Evolutionary conservation across 23 tunicate species (phyloP).

Genomic region (Styela clava): DNA sequence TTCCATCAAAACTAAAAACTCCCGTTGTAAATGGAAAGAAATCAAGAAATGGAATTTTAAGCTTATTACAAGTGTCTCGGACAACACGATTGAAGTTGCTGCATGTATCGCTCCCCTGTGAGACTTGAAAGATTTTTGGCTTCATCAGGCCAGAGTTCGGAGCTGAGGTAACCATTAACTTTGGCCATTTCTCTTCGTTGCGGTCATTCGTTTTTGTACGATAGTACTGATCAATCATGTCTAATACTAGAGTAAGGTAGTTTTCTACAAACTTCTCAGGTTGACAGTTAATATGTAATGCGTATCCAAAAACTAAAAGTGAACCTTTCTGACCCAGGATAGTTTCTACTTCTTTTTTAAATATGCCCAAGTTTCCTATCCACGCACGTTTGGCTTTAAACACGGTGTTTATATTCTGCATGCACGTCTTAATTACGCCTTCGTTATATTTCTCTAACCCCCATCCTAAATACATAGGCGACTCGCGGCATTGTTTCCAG

Average conservation of each 20-base stretch:
- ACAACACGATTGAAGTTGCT: neutral
- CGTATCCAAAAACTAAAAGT: neutral
- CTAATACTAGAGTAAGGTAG: neutral
- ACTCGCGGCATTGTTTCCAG: conserved; percentile 26
- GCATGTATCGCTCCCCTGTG: neutral
- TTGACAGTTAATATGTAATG: neutral
- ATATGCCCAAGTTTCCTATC: neutral
- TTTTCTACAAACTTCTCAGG: neutral
- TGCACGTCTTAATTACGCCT: neutral
- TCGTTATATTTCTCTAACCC: neutral
- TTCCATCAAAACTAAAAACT: neutral
- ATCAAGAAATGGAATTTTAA: neutral
- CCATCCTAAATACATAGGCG: too few species aligned
- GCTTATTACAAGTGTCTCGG: neutral
- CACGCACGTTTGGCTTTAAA: neutral
- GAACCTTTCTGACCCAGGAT: neutral
- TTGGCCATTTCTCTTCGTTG: neutral
- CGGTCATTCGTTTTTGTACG: neutral
- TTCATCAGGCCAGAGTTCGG: neutral
- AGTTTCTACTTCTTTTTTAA: neutral
- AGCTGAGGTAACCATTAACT: neutral
- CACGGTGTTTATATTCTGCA: neutral
- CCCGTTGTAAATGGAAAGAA: neutral
- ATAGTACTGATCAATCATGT: neutral
- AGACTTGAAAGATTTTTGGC: neutral